Conservation (phyloP, 2,888 invertebrate species). For the Buathra laborator region DNA sequence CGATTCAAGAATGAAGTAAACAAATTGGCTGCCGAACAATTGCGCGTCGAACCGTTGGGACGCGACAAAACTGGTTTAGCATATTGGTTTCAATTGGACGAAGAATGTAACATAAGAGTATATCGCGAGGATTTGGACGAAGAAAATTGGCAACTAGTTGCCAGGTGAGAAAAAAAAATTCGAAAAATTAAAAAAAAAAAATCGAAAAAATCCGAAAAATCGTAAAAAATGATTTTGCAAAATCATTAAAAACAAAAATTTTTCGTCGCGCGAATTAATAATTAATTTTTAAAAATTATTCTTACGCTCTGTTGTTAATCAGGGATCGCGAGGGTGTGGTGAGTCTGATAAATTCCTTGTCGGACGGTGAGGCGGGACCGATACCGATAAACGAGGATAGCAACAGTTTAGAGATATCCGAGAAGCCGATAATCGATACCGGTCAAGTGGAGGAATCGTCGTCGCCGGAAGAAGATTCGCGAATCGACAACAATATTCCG, state of each 20-base stretch:
- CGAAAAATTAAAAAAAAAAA: too few relatives aligned
- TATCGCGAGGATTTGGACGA: constrained; percentile 99
- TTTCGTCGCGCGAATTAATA: not conserved
- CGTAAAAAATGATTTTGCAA: not conserved
- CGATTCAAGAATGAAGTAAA: constrained; percentile 97
- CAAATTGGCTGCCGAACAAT: constrained; percentile 91
- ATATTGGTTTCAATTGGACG: constrained; percentile 97
- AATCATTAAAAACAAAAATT: not conserved
- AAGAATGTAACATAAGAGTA: constrained; percentile 94
- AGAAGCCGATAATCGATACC: constrained; percentile 87
- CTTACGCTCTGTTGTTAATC: constrained; percentile 53
- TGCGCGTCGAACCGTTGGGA: constrained; percentile 96
- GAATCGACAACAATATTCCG: constrained; percentile 71
- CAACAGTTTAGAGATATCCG: constrained; percentile 87
- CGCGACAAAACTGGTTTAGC: constrained; percentile 95
- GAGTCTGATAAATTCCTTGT: constrained; percentile 91
- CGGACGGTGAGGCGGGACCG: constrained; percentile 90
- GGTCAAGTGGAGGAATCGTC: constrained; percentile 84
- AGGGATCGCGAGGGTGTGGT: constrained; percentile 94
- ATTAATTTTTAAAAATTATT: constrained; percentile 20
- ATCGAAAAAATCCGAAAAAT: not conserved
- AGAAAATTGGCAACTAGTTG: constrained; percentile 97
- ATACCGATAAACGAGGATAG: constrained; percentile 88
- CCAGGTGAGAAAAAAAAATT: constrained; percentile 88
- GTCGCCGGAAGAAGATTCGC: constrained; percentile 73